phyloP scores from a whole-genome alignment of 2,797 vertebrate genomes.

The Enoplosus armatus region DNA sequence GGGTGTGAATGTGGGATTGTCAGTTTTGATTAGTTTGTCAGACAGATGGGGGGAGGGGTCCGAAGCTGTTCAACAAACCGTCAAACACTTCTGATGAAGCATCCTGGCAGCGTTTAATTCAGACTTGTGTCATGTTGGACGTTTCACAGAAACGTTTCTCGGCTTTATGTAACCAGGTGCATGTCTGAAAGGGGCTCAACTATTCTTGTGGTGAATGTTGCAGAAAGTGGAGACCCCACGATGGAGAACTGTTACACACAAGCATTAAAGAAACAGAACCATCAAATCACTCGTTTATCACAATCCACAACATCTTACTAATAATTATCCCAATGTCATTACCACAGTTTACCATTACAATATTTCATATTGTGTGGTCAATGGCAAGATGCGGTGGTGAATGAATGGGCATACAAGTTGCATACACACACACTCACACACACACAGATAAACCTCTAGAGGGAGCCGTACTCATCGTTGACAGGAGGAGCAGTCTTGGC shows the following conservation, averaged over 20 bases:
- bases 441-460: slow-evolving; percentile 89
- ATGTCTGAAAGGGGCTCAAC: slow-evolving; percentile 44
- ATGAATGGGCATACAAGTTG: slow-evolving; percentile 82
- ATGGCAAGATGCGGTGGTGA: slow-evolving; percentile 86
- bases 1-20: background rate
- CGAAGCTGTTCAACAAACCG: too few species aligned
- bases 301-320: slow-evolving; percentile 47
- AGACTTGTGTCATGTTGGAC: background rate
- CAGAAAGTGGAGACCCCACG: slow-evolving; percentile 41
- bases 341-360: slow-evolving; percentile 79
- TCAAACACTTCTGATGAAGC: background rate
- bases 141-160: background rate
- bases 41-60: background rate
- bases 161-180: slow-evolving; percentile 2
- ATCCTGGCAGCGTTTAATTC: background rate
- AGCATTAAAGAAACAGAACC: slow-evolving; percentile 41
- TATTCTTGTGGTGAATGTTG: slow-evolving; percentile 45
- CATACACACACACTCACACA: slow-evolving; percentile 54
- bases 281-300: slow-evolving; percentile 44
- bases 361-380: slow-evolving; percentile 78
- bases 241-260: slow-evolving; percentile 61
- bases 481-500: slow-evolving; percentile 91
- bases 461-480: slow-evolving; percentile 96
- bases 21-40: background rate
- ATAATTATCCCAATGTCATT: slow-evolving; percentile 64